phyloP scores from a whole-genome alignment of 2,888 invertebrate genomes.

The Stramonita haemastoma region DNA sequence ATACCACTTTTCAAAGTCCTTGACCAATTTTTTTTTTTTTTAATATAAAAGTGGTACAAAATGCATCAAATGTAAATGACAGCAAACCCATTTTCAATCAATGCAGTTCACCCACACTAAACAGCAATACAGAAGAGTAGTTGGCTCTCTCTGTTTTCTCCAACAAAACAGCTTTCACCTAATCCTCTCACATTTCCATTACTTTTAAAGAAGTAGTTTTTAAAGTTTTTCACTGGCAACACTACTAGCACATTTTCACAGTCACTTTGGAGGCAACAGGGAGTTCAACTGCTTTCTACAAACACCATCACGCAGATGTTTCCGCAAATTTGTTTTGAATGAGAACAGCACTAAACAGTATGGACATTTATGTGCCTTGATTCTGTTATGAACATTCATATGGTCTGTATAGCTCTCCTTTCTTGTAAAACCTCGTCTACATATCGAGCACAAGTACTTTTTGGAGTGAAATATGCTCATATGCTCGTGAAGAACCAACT shows the following conservation, averaged over 20 bases:
- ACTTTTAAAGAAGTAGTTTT: too few relatives aligned
- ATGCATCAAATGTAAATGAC: too few relatives aligned
- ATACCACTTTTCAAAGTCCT: too few relatives aligned
- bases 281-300: neutral
- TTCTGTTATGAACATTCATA: slow-evolving; percentile 20
- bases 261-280: neutral
- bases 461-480: neutral
- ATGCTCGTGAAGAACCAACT: neutral
- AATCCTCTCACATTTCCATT: too few relatives aligned
- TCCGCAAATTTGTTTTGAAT: slow-evolving; percentile 19
- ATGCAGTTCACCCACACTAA: too few relatives aligned
- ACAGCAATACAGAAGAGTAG: too few relatives aligned
- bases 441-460: neutral
- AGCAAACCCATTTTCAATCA: too few relatives aligned
- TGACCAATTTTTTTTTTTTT: too few relatives aligned
- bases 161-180: too few relatives aligned
- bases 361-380: slow-evolving; percentile 19
- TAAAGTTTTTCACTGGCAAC: too few relatives aligned
- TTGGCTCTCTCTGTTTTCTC: too few relatives aligned
- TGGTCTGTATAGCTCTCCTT: slow-evolving; percentile 22
- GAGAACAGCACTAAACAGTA: neutral
- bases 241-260: neutral
- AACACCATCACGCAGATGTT: neutral
- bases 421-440: neutral
- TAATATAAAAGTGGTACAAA: too few relatives aligned